These are phyloP conservation scores for Venusia cambrica DNA, from an alignment of 2,888 invertebrate genomes.

Conservation along the genomic window DNA sequence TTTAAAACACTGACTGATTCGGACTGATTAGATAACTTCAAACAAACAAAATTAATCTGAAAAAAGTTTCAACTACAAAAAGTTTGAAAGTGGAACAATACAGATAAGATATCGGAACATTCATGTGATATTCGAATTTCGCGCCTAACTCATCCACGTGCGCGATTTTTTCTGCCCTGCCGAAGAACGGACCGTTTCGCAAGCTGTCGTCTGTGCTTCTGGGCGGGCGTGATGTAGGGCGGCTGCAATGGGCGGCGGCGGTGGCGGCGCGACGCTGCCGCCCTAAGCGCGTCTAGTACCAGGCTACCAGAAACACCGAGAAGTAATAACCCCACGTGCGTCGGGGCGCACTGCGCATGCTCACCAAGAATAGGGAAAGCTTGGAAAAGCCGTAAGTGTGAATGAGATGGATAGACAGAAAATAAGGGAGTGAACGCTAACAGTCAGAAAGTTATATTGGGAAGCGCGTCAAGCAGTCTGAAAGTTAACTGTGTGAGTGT, in stretches of 20 bases:
- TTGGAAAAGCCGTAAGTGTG: slow-evolving; percentile 54
- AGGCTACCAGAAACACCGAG: slow-evolving; percentile 56
- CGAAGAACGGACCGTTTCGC: slow-evolving; percentile 64
- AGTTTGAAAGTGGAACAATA: slow-evolving; percentile 20
- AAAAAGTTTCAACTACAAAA: slow-evolving; percentile 24
- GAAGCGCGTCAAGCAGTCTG: slow-evolving; percentile 79
- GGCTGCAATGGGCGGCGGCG: slow-evolving; percentile 67
- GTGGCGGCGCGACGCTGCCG: slow-evolving; percentile 76
- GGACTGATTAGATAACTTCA: slow-evolving; percentile 26
- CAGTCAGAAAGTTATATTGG: slow-evolving; percentile 56
- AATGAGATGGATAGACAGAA: slow-evolving; percentile 52
- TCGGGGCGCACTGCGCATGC: slow-evolving; percentile 68
- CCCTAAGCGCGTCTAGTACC: slow-evolving; percentile 79
- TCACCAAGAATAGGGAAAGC: slow-evolving; percentile 55
- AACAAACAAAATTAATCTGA: neutral
- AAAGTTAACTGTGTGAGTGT: slow-evolving; percentile 49
- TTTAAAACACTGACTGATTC: slow-evolving; percentile 44
- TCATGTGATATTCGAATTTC: slow-evolving; percentile 38
- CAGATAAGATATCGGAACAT: slow-evolving; percentile 33
- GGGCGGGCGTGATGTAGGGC: slow-evolving; percentile 66
- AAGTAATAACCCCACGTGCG: slow-evolving; percentile 62
- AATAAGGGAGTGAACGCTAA: slow-evolving; percentile 59
- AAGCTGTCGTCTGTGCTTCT: slow-evolving; percentile 67
- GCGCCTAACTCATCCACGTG: slow-evolving; percentile 61
- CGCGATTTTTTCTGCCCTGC: slow-evolving; percentile 47